phyloP scores from a whole-genome alignment of 2,113 vertebrate genomes.

The Amblyopsis rosae region DNA sequence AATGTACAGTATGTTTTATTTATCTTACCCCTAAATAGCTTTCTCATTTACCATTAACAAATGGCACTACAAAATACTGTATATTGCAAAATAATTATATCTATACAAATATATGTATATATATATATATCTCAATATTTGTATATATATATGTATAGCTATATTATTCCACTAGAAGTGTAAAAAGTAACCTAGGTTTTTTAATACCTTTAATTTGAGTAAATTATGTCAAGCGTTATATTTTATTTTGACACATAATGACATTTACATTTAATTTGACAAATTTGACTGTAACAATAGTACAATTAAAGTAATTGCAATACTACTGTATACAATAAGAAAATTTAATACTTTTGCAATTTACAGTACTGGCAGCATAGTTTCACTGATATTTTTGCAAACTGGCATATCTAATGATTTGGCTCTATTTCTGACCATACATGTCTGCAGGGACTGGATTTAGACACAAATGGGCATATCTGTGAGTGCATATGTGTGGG shows the following conservation, averaged over 20 bases:
- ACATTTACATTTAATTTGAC: background rate
- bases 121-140: no score
- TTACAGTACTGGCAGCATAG: background rate
- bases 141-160: background rate
- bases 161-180: slow-evolving; percentile 1
- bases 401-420: slow-evolving; percentile 33
- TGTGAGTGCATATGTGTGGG: slow-evolving; percentile 49
- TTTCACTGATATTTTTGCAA: slow-evolving; percentile 28
- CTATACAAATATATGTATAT: background rate
- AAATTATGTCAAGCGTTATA: background rate
- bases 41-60: no score
- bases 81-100: no score
- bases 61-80: no score
- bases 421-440: slow-evolving; percentile 44
- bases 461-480: slow-evolving; percentile 64
- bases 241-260: background rate
- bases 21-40: no score
- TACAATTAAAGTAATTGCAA: background rate
- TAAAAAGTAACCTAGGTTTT: background rate
- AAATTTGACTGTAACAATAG: background rate
- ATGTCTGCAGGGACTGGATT: slow-evolving; percentile 50
- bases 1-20: background rate
- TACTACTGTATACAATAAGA: background rate
- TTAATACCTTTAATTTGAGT: background rate
- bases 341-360: background rate